A percentile compares a stretch with the other conserved stretches of the same genome.
Evolutionary conservation across 2,113 vertebrate genomes (phyloP).

Genomic region (Mastomys natalensis): DNA sequence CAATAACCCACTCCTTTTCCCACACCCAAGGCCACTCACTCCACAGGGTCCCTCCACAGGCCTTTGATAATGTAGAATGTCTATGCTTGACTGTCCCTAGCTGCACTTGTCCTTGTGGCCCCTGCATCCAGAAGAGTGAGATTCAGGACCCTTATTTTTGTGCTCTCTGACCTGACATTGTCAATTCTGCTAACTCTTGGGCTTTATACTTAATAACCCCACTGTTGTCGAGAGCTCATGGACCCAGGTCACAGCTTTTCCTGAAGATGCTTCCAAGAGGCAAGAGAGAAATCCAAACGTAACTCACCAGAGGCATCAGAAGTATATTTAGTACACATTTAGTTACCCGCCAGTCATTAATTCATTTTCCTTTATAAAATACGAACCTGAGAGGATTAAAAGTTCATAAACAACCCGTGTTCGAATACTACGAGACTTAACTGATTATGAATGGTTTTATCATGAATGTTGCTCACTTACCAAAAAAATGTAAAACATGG

Average conservation of each 20-base stretch:
- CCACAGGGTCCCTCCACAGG: not conserved
- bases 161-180: not conserved
- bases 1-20: rapidly evolving
- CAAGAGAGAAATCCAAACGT: not conserved
- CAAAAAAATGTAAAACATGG: not conserved
- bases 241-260: not conserved
- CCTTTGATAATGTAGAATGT: rapidly evolving
- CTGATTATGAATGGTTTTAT: slow-evolving; percentile 7
- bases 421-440: not conserved
- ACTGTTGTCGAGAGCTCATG: not conserved
- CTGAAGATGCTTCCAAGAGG: not conserved
- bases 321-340: not conserved
- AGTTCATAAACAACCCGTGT: not conserved
- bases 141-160: not conserved
- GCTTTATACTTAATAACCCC: not conserved
- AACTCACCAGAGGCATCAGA: not conserved
- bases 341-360: not conserved
- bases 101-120: rapidly evolving
- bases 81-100: rapidly evolving
- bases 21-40: too few species aligned
- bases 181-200: not conserved
- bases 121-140: not conserved
- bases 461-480: not conserved
- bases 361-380: not conserved
- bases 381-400: not conserved